Conservation (phyloP, 2,888 invertebrate genomes). For the Torymus texanus region DNA sequence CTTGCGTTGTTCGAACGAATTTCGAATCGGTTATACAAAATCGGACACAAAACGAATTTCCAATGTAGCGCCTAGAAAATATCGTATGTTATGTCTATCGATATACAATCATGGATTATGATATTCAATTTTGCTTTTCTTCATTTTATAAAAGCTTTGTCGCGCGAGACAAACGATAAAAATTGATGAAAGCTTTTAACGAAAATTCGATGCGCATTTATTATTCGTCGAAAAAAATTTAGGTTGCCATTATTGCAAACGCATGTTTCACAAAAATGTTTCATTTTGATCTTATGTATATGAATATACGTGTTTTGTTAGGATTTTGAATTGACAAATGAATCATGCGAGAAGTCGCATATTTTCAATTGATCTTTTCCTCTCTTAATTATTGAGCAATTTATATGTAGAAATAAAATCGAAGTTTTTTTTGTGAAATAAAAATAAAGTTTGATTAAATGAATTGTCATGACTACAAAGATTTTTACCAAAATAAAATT, state of each 20-base stretch:
- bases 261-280: constrained; percentile 25
- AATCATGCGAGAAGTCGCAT: constrained; percentile 29
- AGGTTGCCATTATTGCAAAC: not conserved
- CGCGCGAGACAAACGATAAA: not conserved
- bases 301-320: not conserved
- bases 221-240: constrained; percentile 20
- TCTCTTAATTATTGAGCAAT: not conserved
- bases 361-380: constrained; percentile 12
- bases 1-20: not conserved
- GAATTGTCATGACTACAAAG: too few species aligned
- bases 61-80: not conserved
- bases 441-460: too few species aligned
- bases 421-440: too few species aligned
- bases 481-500: too few species aligned
- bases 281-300: not conserved
- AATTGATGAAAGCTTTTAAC: too few species aligned
- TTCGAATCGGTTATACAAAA: not conserved
- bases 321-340: constrained; percentile 29
- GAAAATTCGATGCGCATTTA: too few species aligned
- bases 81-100: not conserved
- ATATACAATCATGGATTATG: constrained; percentile 5
- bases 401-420: too few species aligned
- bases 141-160: not conserved
- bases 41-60: constrained; percentile 5
- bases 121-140: not conserved